Evolutionary conservation across 2,797 vertebrate species (phyloP).

Genomic region (Erethizon dorsatum): DNA sequence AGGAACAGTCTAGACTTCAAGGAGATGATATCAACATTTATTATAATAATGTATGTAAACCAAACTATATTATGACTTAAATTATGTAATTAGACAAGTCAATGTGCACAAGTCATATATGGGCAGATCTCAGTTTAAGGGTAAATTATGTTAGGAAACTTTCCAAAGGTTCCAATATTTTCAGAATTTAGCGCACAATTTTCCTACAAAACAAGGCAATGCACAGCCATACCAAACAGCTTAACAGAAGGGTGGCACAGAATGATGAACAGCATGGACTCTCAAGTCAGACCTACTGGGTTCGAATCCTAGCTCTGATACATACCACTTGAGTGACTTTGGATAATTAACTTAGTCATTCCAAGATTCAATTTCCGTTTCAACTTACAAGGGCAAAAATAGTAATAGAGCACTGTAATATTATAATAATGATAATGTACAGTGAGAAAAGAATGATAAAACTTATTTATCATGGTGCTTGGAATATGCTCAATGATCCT

Average conservation of each 20-base stretch:
- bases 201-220: neutral
- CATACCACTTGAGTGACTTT: neutral
- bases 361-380: constrained; percentile 1
- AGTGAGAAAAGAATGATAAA: neutral
- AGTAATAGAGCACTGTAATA: neutral
- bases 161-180: neutral
- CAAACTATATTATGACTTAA: neutral
- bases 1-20: neutral
- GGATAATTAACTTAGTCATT: neutral
- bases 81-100: neutral
- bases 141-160: neutral
- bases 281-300: neutral
- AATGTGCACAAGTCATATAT: neutral
- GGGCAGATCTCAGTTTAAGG: neutral
- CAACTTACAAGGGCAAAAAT: neutral
- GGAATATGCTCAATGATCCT: neutral
- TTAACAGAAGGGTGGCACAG: neutral
- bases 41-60: neutral
- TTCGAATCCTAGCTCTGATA: constrained; percentile 6
- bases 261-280: neutral
- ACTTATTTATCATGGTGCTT: neutral
- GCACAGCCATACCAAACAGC: neutral
- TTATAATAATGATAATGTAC: neutral
- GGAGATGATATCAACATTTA: neutral
- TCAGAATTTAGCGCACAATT: neutral